These are phyloP conservation scores for Exaiptasia diaphana DNA, from an alignment of 64 coral and sea anemone species.

Conservation along the genomic window DNA sequence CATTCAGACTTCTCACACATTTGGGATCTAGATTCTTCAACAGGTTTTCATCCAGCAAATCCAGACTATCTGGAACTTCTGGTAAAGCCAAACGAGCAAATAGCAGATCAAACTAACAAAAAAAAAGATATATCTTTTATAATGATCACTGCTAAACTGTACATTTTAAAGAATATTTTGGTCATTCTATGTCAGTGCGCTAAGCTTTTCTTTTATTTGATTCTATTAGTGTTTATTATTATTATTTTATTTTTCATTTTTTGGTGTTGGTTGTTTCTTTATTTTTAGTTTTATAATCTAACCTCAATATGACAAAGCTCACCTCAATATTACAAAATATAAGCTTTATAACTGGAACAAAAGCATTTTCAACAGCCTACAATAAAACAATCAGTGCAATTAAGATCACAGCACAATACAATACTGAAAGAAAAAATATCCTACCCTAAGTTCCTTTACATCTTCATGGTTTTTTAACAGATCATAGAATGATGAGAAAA, in stretches of 20 bases:
- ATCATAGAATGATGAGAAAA: constrained; percentile 93
- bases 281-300: too few relatives aligned
- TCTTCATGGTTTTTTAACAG: constrained; percentile 86
- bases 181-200: too few relatives aligned
- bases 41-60: constrained; percentile 84
- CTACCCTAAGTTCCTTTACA: constrained; percentile 85
- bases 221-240: too few relatives aligned
- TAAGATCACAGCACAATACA: background rate
- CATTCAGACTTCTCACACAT: constrained; percentile 93
- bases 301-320: too few relatives aligned
- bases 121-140: background rate
- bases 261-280: too few relatives aligned
- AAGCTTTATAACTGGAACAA: constrained; percentile 97
- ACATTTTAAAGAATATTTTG: too few relatives aligned
- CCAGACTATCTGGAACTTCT: constrained; percentile 78
- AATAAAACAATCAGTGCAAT: background rate
- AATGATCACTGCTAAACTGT: too few relatives aligned
- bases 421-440: background rate
- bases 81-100: constrained; percentile 88
- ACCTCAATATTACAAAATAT: constrained; percentile 94
- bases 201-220: too few relatives aligned
- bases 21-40: constrained; percentile 92
- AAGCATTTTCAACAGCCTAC: constrained; percentile 93
- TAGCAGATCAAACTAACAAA: constrained; percentile 77
- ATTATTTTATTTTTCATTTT: too few relatives aligned